Evolutionary conservation across 2,113 vertebrate genomes (phyloP).

Genomic region (Lethenteron camtschaticum): DNA sequence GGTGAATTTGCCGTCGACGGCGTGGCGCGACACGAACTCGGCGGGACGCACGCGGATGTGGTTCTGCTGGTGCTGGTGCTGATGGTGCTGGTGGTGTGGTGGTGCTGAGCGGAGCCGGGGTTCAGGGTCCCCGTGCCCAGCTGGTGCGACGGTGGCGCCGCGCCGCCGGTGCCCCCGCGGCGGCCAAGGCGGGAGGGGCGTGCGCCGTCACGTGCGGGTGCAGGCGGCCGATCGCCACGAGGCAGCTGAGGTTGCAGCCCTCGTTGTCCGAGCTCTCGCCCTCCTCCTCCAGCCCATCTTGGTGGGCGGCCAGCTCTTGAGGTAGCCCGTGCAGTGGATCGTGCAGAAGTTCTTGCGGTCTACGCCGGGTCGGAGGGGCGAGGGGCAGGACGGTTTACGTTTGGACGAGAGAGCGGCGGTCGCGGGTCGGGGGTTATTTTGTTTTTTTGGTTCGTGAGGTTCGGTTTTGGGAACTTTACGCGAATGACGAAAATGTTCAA

Average conservation of each 20-base stretch:
- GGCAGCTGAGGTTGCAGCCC: constrained; percentile 89
- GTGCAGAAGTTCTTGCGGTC: constrained; percentile 98
- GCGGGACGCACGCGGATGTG: constrained; percentile 89
- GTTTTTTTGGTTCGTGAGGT: too few relatives aligned
- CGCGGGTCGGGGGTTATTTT: too few relatives aligned
- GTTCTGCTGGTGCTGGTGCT: constrained; percentile 37
- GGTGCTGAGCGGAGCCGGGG: too few relatives aligned
- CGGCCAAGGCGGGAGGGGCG: background rate
- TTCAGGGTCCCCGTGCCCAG: too few relatives aligned
- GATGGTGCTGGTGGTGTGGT: too few relatives aligned
- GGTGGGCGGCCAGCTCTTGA: constrained; percentile 95
- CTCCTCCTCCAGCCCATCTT: constrained; percentile 95
- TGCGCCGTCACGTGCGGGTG: constrained; percentile 72
- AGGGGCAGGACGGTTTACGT: background rate
- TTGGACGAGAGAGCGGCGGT: background rate
- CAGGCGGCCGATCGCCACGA: constrained; percentile 79
- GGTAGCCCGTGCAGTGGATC: constrained; percentile 92
- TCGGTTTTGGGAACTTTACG: too few relatives aligned
- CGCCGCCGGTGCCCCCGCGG: background rate
- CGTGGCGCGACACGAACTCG: constrained; percentile 82
- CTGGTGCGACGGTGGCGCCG: too few relatives aligned
- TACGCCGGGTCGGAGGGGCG: constrained; percentile 22
- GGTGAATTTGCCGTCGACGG: constrained; percentile 92
- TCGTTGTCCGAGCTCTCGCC: constrained; percentile 70
- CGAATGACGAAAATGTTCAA: too few relatives aligned